phyloP scores from a whole-genome alignment of 2,113 vertebrate genomes.

The Spheniscus mendiculus region DNA sequence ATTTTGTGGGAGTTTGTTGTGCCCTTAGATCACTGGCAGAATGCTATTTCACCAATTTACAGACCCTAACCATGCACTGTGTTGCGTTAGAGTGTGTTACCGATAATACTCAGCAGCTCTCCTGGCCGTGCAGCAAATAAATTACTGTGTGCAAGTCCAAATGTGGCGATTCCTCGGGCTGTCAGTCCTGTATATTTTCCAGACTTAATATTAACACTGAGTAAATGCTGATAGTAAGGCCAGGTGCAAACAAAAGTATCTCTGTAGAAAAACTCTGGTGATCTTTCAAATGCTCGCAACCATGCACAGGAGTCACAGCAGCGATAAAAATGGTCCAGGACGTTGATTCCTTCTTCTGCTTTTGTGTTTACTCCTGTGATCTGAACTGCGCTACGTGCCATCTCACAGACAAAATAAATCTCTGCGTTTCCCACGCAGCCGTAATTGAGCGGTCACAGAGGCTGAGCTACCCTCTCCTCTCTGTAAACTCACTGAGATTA shows the following conservation, averaged over 20 bases:
- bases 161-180: rapidly evolving
- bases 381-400: not conserved
- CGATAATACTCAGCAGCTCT: not conserved
- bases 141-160: not conserved
- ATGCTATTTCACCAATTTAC: not conserved
- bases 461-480: not conserved
- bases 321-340: not conserved
- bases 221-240: not conserved
- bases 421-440: not conserved
- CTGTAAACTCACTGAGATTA: not conserved
- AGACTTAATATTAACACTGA: not conserved
- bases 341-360: not conserved
- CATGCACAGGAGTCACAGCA: not conserved
- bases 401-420: not conserved
- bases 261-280: not conserved
- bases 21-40: not conserved
- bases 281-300: not conserved
- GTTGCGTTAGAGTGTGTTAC: not conserved
- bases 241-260: not conserved
- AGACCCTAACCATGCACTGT: not conserved
- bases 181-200: not conserved
- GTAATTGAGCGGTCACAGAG: rapidly evolving
- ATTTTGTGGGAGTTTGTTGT: not conserved
- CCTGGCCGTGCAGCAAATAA: not conserved
- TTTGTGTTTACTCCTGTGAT: not conserved